A percentile compares a stretch with the other conserved stretches of the same genome.
These are phyloP conservation scores for Acanthurus leucopareius DNA, from an alignment of 2,797 vertebrate species.

Conservation along the genomic window DNA sequence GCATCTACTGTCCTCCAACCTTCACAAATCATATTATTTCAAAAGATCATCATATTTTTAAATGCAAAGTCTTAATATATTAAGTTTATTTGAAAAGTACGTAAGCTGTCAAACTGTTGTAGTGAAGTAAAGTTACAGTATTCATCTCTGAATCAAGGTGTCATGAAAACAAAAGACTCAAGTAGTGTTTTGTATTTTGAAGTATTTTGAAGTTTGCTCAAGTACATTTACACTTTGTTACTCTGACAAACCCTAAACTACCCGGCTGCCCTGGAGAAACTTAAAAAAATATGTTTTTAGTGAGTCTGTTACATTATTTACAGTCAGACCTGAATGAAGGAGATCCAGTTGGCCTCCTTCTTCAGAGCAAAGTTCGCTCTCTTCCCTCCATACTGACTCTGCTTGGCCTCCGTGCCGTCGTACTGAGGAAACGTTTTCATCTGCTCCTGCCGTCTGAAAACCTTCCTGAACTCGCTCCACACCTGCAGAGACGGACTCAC, in stretches of 20 bases:
- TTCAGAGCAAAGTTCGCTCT: slow-evolving; percentile 72
- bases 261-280: neutral
- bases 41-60: too few relatives aligned
- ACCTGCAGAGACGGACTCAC: slow-evolving; percentile 63
- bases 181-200: too few relatives aligned
- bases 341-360: slow-evolving; percentile 84
- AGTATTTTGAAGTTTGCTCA: too few relatives aligned
- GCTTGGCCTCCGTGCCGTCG: slow-evolving; percentile 61
- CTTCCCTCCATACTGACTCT: slow-evolving; percentile 69
- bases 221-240: too few relatives aligned
- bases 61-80: too few relatives aligned
- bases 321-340: slow-evolving; percentile 81
- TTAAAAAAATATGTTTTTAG: neutral
- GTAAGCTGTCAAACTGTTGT: too few relatives aligned
- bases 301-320: too few relatives aligned
- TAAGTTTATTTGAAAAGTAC: too few relatives aligned
- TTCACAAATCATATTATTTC: neutral
- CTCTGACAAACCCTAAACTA: neutral
- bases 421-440: slow-evolving; percentile 85
- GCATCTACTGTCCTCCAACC: neutral
- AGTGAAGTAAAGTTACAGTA: too few relatives aligned
- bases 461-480: slow-evolving; percentile 79
- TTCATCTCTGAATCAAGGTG: too few relatives aligned
- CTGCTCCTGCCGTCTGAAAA: slow-evolving; percentile 83
- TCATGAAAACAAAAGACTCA: too few relatives aligned